Conservation (phyloP, 2,888 invertebrate species). For the Drosophila recens region DNA sequence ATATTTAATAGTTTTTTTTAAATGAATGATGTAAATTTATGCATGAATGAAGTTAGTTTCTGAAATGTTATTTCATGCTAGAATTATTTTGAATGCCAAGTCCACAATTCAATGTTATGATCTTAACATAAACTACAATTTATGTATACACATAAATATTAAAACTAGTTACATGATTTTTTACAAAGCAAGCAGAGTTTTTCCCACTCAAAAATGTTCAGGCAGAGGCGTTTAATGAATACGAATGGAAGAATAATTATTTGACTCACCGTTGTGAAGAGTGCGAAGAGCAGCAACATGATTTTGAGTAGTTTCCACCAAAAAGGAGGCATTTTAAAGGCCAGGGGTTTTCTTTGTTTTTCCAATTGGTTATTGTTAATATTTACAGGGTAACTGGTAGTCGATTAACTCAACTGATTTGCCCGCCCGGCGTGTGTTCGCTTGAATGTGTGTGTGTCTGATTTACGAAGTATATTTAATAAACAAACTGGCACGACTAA, state of each 20-base stretch:
- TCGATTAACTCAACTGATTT: constrained; percentile 13
- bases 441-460: constrained; percentile 24
- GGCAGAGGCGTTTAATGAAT: constrained; percentile 6
- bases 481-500: constrained; percentile 75
- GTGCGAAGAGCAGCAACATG: constrained; percentile 61
- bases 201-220: constrained; percentile 1
- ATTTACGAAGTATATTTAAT: constrained; percentile 61
- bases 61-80: background rate
- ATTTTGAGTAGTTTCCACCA: constrained; percentile 65
- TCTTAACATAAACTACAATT: background rate
- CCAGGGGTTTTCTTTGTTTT: background rate
- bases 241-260: background rate
- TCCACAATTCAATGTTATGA: constrained; percentile 4
- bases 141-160: background rate
- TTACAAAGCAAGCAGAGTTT: too few species aligned
- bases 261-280: constrained; percentile 66
- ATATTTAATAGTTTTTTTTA: background rate
- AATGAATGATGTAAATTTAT: background rate
- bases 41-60: constrained; percentile 6
- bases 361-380: background rate
- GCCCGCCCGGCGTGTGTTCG: constrained; percentile 1
- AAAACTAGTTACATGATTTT: background rate
- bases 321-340: constrained; percentile 55
- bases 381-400: constrained; percentile 37
- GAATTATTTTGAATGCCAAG: background rate